Evolutionary conservation across 2,797 vertebrate genomes (phyloP).

Genomic region (Molossus alvarezi): DNA sequence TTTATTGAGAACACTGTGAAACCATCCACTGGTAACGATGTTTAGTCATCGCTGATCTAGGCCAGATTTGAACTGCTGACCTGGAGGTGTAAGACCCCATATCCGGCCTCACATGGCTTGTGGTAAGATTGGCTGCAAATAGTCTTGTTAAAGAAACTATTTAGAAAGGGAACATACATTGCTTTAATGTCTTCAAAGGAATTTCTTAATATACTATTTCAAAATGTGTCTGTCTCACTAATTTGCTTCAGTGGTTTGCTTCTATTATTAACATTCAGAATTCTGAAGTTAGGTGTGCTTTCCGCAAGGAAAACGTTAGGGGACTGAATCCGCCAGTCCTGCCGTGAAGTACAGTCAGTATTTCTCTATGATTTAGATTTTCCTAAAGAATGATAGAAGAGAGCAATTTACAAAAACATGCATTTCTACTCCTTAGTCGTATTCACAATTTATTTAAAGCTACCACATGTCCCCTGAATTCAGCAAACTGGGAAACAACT

Average conservation of each 20-base stretch:
- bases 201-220: constrained; percentile 48
- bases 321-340: neutral
- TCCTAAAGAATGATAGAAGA: constrained; percentile 53
- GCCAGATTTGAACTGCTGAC: constrained; percentile 80
- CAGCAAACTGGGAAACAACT: neutral
- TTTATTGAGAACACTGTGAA: constrained; percentile 68
- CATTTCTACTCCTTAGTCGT: constrained; percentile 12
- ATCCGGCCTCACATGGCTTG: constrained; percentile 35
- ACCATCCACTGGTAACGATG: constrained; percentile 49
- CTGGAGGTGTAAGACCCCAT: constrained; percentile 65
- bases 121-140: constrained; percentile 22
- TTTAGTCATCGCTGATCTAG: constrained; percentile 54
- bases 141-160: constrained; percentile 46
- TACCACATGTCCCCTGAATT: neutral
- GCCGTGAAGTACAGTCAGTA: constrained; percentile 64
- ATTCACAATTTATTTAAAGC: constrained; percentile 40
- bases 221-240: constrained; percentile 46
- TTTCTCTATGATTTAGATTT: constrained; percentile 68
- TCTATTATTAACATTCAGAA: constrained; percentile 59
- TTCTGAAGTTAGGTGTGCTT: neutral
- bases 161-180: constrained; percentile 31
- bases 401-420: constrained; percentile 1
- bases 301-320: constrained; percentile 50
- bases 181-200: constrained; percentile 67
- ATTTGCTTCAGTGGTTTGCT: constrained; percentile 64